A percentile compares a stretch with the other conserved stretches of the same genome.
Conservation (phyloP, 2,888 invertebrate genomes). For the Mylabris sibirica region DNA sequence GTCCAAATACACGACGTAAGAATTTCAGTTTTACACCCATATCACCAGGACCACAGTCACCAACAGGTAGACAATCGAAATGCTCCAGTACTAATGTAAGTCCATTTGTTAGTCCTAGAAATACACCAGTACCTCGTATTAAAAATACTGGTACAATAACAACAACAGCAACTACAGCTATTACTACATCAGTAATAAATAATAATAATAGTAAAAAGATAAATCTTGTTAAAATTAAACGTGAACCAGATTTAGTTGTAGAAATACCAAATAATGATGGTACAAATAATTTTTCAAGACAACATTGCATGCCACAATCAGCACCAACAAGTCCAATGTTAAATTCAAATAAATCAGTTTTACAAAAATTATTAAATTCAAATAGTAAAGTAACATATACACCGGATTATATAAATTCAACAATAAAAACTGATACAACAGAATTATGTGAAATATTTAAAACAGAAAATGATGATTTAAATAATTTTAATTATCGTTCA, state of each 20-base stretch:
- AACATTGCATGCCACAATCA: conserved; percentile 68
- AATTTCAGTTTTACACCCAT: conserved; percentile 89
- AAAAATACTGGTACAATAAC: conserved; percentile 61
- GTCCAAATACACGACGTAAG: conserved; percentile 78
- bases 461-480: conserved; percentile 61
- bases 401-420: conserved; percentile 60
- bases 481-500: conserved; percentile 64
- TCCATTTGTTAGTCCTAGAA: conserved; percentile 83
- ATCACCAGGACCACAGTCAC: conserved; percentile 78
- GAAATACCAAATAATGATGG: conserved; percentile 43
- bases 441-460: conserved; percentile 72
- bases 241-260: conserved; percentile 52
- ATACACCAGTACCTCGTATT: conserved; percentile 73
- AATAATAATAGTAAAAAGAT: conserved; percentile 37
- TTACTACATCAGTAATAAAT: conserved; percentile 59
- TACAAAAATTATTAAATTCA: conserved; percentile 63
- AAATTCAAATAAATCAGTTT: conserved; percentile 46
- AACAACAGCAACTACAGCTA: conserved; percentile 56
- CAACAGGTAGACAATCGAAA: conserved; percentile 65
- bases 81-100: conserved; percentile 75
- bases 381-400: conserved; percentile 63
- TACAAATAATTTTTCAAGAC: conserved; percentile 40
- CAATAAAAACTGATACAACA: conserved; percentile 53
- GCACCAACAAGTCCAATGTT: conserved; percentile 73
- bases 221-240: conserved; percentile 46